Conservation (phyloP, 2,888 invertebrate species). For the Seira sanloemensis region DNA sequence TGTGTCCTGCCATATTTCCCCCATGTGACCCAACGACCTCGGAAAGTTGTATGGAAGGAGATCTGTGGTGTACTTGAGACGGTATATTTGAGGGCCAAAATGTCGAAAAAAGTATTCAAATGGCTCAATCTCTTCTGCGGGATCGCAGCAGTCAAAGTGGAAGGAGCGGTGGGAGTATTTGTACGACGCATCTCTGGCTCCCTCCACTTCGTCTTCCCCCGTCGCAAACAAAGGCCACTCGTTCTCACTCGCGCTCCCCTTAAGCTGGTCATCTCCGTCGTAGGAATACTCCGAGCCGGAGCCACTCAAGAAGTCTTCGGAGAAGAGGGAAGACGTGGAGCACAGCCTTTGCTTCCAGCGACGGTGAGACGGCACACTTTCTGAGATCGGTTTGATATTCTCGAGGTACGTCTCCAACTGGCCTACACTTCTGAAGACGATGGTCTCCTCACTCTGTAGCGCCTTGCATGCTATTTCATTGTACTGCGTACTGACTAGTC, state of each 20-base stretch:
- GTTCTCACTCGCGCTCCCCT: constrained; percentile 14
- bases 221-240: constrained; percentile 19
- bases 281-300: background rate
- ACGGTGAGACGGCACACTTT: background rate
- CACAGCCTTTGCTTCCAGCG: background rate
- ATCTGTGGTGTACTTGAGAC: constrained; percentile 63
- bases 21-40: constrained; percentile 54
- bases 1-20: constrained; percentile 57
- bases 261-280: constrained; percentile 16
- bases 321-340: background rate
- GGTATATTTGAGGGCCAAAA: constrained; percentile 49
- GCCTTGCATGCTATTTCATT: constrained; percentile 64
- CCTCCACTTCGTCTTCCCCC: background rate
- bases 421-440: constrained; percentile 54
- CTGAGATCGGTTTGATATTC: constrained; percentile 60
- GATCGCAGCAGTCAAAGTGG: constrained; percentile 57
- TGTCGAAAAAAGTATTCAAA: constrained; percentile 55
- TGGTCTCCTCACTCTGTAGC: constrained; percentile 56
- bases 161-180: constrained; percentile 57
- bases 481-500: constrained; percentile 65
- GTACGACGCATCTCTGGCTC: constrained; percentile 17
- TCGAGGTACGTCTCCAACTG: constrained; percentile 56
- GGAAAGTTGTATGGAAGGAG: constrained; percentile 64
- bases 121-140: constrained; percentile 22
- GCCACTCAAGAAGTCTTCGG: background rate